Evolutionary conservation across 2,888 invertebrate species (phyloP), one percentile per base, ranked within the genome.

Genomic region (Phasia obesa): DNA sequence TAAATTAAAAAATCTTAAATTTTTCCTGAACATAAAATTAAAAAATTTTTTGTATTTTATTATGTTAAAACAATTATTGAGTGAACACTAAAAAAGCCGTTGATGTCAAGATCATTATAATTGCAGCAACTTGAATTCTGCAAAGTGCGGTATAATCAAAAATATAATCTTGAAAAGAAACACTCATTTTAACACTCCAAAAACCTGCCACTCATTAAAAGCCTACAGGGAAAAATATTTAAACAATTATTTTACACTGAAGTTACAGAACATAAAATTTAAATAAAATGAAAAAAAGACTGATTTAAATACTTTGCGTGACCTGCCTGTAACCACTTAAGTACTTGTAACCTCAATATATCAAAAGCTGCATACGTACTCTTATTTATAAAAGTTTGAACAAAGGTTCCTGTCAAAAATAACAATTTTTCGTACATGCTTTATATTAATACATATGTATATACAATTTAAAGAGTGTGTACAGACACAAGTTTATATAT

Each of bases 251-350:
- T 27, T 44, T 53, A 19, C 9, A 21, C 2, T 1, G 42, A 51
- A 25, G 15, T 25, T 55, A 57, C 25, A 15, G 27, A 65, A 57
- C 65, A 42, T 35, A 35, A 35, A 35, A 35, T 11, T 35, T 6
- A 35, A 11, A 11, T 11, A 11, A 9, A 11, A 35, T 11, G 9
- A 69, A 42, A 57, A 49, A 25, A 60, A 42, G 21, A 35, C 55
- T 60, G 62, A 77, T 73, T 78, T 79, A 65, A 79, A 79, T 79
- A 70, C 27, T 21, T 83, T 64, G 83, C 79, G 79, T 81, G 81
- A 77, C 73, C 81, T 81, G 80, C 76, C 80, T 76, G 35, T 55
- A 77, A 55, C 71, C 60, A 70, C 60, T 80, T 80, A 70, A 75
- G 65, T 71, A 38, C 47, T 59, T 65, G 49, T 19, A 60, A 71